Evolutionary conservation across 1,140 invertebrate genomes (phyloP), one percentile per base, ranked within the genome.

Genomic region (Heliconius hermathena): DNA sequence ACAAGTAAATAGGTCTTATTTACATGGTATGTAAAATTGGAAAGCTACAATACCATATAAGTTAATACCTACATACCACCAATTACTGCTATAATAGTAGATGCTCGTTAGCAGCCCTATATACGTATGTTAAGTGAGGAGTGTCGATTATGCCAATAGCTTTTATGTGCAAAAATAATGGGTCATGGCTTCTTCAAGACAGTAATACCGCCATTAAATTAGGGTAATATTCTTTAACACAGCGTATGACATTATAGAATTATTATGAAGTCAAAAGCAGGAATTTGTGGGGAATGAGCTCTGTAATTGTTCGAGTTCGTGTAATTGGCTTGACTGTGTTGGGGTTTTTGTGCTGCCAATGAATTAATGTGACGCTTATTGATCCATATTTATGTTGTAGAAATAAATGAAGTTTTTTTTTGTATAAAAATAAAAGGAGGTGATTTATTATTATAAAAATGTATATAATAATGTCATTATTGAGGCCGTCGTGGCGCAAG

Each of bases 21-120:
- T 66, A 66, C 60, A 4, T 66, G 76, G 81, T 78, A 82, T 82
- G 82, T 81, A 79, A 80, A 82, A 76, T 79, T 80, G 76, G 78
- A 80, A 80, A 80, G 73, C 80, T 73, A 76, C 26, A 6, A 36
- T 36, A n/a, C 80, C 76, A 75, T 81, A 74, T 78, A 80, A 66
- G 78, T 76, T 33, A 3, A n/a, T 29, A 66, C 22, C 74, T 71
- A 57, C 73, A 79, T 76, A 71, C 54, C 66, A 60, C 70, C 78
- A 80, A 80, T 80, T 80, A 80, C 78, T 80, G 60, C 26, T 60
- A n/a, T 74, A 80, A 76, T 74, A 80, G 73, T 76, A 36, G 33
- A 8, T 36, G 60, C 52, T 80, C 70, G 78, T 80, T 80, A 80
- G 66, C 70, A 22, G 20, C 36, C 60, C 57, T 80, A 80, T 76